Conservation (phyloP, 30 jellyfish, hydroid and myxozoan genomes). For the Hydra vulgaris region DNA sequence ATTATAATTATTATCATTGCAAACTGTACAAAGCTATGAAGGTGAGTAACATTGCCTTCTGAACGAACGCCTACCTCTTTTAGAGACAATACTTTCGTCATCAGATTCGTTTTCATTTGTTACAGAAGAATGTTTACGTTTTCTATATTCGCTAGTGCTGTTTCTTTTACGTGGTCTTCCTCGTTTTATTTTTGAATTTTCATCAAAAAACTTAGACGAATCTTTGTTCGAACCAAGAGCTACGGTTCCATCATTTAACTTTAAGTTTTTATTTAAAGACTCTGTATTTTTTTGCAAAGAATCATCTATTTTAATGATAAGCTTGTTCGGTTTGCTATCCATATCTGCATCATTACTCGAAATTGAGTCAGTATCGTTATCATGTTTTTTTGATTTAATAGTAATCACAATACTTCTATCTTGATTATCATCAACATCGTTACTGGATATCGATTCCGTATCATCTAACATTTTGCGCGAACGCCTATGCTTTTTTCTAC, state of each 20-base stretch:
- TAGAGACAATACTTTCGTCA: slow-evolving; percentile 15
- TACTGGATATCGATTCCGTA: slow-evolving; percentile 17
- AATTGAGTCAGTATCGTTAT: slow-evolving; percentile 12
- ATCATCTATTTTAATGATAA: neutral
- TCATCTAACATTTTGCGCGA: slow-evolving; percentile 6
- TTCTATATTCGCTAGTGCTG: neutral
- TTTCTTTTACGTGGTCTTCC: neutral
- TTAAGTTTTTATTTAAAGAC: neutral
- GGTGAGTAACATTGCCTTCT: slow-evolving; percentile 64
- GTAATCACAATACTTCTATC: neutral
- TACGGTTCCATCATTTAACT: neutral
- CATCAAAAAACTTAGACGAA: neutral
- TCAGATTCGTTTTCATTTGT: neutral
- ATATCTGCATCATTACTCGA: slow-evolving; percentile 12
- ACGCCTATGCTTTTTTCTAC: neutral
- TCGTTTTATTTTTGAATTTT: neutral
- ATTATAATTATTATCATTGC: no score
- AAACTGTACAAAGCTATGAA: slow-evolving; percentile 23
- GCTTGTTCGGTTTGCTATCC: neutral
- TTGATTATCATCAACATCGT: neutral
- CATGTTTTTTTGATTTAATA: neutral
- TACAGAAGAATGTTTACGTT: slow-evolving; percentile 2
- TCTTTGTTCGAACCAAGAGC: neutral
- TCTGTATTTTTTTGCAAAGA: neutral
- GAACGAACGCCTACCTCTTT: slow-evolving; percentile 46